Conservation (phyloP, 2,797 vertebrate genomes). For the Sardinella longiceps region DNA sequence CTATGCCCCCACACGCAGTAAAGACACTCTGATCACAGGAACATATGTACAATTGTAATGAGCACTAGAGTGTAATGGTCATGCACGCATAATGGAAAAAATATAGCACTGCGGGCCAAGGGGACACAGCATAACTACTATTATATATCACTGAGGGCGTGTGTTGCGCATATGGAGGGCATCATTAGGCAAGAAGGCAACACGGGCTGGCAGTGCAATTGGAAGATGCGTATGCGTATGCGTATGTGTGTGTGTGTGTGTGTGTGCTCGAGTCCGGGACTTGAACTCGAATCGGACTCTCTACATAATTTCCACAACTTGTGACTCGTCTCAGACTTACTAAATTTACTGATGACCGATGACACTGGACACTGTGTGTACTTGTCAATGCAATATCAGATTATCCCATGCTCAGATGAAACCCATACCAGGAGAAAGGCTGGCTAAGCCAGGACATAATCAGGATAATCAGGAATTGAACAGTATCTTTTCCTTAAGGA, state of each 20-base stretch:
- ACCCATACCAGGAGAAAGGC: background rate
- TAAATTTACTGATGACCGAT: no score
- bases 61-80: background rate
- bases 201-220: background rate
- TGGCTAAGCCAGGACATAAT: background rate
- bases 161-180: background rate
- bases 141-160: background rate
- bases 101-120: background rate
- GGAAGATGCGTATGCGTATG: no score
- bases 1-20: background rate
- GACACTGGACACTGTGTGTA: no score
- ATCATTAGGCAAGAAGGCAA: background rate
- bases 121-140: background rate
- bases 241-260: no score
- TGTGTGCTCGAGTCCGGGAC: no score
- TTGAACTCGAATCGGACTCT: no score
- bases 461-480: no score
- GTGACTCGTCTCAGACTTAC: no score
- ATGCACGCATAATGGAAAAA: background rate
- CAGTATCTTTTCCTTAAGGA: background rate
- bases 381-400: background rate
- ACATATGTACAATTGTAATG: background rate
- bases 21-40: background rate
- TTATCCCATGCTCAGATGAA: background rate
- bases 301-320: no score